These are phyloP conservation scores for Sebastes oblongus DNA, from an alignment of 2,797 vertebrate genomes.

Conservation along the genomic window DNA sequence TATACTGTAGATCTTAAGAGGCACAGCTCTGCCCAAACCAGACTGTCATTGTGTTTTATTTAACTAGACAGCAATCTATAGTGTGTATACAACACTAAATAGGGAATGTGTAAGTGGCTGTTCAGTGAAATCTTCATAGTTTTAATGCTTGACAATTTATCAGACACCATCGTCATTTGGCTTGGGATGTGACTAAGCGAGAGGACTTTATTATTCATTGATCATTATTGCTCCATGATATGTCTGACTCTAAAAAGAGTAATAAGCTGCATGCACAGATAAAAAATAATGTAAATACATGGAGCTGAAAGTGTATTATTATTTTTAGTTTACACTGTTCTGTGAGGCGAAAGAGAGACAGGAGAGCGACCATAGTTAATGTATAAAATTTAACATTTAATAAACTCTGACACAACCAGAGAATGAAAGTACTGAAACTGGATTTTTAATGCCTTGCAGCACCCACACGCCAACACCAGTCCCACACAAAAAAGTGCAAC, in stretches of 20 bases:
- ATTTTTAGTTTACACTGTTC: not conserved
- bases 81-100: not conserved
- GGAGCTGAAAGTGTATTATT: not conserved
- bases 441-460: conserved; percentile 45
- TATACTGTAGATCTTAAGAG: not conserved
- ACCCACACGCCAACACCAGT: conserved; percentile 37
- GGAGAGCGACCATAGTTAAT: not conserved
- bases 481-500: conserved; percentile 51
- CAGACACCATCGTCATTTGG: not conserved
- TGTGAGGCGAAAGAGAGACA: not conserved
- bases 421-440: conserved; percentile 59
- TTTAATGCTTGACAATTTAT: not conserved
- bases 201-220: not conserved
- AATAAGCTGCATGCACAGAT: not conserved
- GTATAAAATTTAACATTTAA: conserved; percentile 6
- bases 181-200: not conserved
- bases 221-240: not conserved
- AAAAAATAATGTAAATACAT: not conserved
- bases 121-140: not conserved
- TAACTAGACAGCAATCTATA: not conserved
- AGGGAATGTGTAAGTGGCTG: not conserved
- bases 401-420: conserved; percentile 31
- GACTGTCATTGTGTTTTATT: not conserved
- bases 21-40: not conserved
- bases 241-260: not conserved